Evolutionary conservation across 2,888 invertebrate genomes (phyloP).

Genomic region (Salpingus planirostris): DNA sequence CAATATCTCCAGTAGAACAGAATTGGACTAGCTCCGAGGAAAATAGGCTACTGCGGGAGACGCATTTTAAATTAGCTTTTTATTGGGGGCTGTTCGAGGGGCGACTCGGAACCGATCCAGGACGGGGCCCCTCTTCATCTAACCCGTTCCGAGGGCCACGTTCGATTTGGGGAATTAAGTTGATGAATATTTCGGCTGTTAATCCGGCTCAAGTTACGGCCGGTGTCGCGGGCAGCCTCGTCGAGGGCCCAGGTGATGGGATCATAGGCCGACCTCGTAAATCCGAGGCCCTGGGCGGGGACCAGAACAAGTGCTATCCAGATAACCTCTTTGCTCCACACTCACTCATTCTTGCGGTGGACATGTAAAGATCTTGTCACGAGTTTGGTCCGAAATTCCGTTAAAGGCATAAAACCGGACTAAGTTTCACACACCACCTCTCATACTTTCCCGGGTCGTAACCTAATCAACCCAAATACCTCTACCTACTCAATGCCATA

Average conservation of each 20-base stretch:
- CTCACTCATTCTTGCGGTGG: conserved; percentile 35
- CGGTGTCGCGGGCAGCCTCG: conserved; percentile 9
- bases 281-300: conserved; percentile 33
- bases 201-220: conserved; percentile 7
- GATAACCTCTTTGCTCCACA: conserved; percentile 37
- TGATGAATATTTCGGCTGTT: conserved; percentile 9
- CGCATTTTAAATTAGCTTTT: conserved; percentile 43
- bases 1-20: conserved; percentile 43
- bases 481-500: no score
- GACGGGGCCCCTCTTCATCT: no score
- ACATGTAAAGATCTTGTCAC: conserved; percentile 34
- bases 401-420: no score
- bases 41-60: conserved; percentile 41
- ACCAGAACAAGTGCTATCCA: conserved; percentile 37
- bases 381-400: conserved; percentile 14
- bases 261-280: conserved; percentile 36
- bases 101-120: conserved; percentile 24
- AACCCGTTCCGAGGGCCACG: no score
- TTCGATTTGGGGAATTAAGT: no score
- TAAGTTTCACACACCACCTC: no score
- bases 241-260: conserved; percentile 29
- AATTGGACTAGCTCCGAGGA: conserved; percentile 42
- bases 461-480: no score
- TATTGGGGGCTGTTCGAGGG: conserved; percentile 35
- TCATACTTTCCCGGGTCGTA: no score